A percentile compares a stretch with the other conserved stretches of the same genome.
phyloP scores from a whole-genome alignment of 2,888 invertebrate genomes.

The Agrochola macilenta region DNA sequence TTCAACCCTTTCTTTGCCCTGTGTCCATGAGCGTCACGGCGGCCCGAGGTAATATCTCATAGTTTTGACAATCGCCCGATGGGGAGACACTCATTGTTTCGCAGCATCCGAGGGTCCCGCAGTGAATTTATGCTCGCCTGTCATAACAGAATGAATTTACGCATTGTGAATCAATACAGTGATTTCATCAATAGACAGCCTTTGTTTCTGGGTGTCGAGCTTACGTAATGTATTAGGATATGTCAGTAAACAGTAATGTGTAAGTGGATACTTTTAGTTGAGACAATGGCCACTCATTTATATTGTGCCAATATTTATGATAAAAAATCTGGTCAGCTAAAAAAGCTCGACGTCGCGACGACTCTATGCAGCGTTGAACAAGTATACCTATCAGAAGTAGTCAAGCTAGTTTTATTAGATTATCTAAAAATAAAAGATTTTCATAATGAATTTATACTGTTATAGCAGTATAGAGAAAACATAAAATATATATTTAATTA shows the following conservation, averaged over 20 bases:
- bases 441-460: constrained; percentile 16
- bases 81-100: constrained; percentile 86
- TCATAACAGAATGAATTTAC: constrained; percentile 90
- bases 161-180: constrained; percentile 90
- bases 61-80: constrained; percentile 82
- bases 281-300: constrained; percentile 81
- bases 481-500: background rate
- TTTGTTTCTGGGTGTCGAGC: constrained; percentile 88
- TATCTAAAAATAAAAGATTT: constrained; percentile 9
- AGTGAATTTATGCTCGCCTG: constrained; percentile 89
- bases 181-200: constrained; percentile 86
- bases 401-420: constrained; percentile 9
- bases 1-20: constrained; percentile 84
- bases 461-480: background rate
- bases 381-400: constrained; percentile 10
- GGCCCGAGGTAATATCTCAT: constrained; percentile 86
- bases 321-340: constrained; percentile 68
- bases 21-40: constrained; percentile 83
- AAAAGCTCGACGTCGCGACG: constrained; percentile 49
- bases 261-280: constrained; percentile 81
- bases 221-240: constrained; percentile 86
- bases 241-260: constrained; percentile 79
- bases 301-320: constrained; percentile 77
- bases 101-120: constrained; percentile 89
- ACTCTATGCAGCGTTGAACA: constrained; percentile 19